These are phyloP conservation scores for Agonum fuliginosum DNA, from an alignment of 2,888 invertebrate species.

Conservation along the genomic window DNA sequence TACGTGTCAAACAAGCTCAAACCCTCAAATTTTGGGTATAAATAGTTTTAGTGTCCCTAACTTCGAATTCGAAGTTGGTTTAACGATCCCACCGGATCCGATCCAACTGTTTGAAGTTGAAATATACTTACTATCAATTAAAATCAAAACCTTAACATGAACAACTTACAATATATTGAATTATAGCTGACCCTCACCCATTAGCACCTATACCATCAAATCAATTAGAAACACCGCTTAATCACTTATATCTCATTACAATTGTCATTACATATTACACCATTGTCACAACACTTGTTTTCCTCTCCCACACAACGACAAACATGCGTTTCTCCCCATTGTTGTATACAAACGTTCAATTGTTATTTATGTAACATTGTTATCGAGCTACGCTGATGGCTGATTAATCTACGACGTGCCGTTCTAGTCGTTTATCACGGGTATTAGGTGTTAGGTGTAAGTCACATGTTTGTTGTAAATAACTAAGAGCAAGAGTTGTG, in stretches of 20 bases:
- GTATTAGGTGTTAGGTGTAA: too few relatives aligned
- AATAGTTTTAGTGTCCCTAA: too few relatives aligned
- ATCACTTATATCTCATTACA: neutral
- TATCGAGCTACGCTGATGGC: slow-evolving; percentile 42
- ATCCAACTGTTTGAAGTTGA: too few relatives aligned
- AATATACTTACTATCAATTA: too few relatives aligned
- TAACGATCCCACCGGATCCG: too few relatives aligned
- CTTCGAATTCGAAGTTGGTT: too few relatives aligned
- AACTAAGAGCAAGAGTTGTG: neutral
- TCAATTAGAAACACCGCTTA: slow-evolving; percentile 3
- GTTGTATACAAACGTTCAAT: slow-evolving; percentile 53
- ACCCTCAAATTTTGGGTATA: too few relatives aligned
- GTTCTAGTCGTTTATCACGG: slow-evolving; percentile 29
- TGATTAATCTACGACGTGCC: slow-evolving; percentile 51
- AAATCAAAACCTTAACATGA: too few relatives aligned
- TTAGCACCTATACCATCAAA: neutral
- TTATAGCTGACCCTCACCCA: too few relatives aligned
- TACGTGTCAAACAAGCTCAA: too few relatives aligned
- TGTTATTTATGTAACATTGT: slow-evolving; percentile 59
- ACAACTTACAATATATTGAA: too few relatives aligned
- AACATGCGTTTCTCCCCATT: slow-evolving; percentile 28
- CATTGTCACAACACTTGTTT: neutral
- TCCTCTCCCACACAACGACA: slow-evolving; percentile 1
- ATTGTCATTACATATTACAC: neutral
- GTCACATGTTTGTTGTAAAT: slow-evolving; percentile 45